These are phyloP conservation scores for Adelges cooleyi DNA, from an alignment of 1,140 invertebrate genomes.

Conservation along the genomic window DNA sequence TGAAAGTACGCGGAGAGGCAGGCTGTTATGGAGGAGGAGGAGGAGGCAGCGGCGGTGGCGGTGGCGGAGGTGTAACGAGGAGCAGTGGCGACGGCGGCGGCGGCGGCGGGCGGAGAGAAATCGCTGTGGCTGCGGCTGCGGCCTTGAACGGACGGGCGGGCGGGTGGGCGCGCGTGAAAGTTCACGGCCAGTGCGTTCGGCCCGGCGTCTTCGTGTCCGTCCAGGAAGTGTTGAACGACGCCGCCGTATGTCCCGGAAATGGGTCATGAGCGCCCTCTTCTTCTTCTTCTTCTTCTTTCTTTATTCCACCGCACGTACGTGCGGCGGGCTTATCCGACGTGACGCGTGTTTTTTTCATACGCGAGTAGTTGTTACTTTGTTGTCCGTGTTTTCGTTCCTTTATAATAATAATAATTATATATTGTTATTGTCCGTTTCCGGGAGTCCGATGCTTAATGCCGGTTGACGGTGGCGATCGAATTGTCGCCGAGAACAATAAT, in stretches of 20 bases:
- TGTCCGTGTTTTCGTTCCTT: neutral
- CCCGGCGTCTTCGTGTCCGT: constrained; percentile 18
- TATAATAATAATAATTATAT: too few species aligned
- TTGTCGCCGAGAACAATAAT: too few species aligned
- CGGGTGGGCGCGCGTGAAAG: constrained; percentile 9
- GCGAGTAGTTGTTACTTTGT: neutral
- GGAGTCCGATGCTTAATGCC: too few species aligned
- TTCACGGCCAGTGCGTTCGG: constrained; percentile 21
- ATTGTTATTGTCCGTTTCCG: too few species aligned
- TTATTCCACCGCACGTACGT: neutral
- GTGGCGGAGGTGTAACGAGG: neutral
- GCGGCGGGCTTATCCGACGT: neutral
- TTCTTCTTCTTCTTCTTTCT: neutral
- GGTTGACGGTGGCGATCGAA: too few species aligned
- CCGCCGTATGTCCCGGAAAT: constrained; percentile 14
- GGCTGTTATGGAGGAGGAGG: too few species aligned
- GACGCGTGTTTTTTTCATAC: too few species aligned
- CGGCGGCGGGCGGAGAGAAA: constrained; percentile 21
- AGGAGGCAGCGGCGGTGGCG: neutral
- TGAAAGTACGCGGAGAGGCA: constrained; percentile 5
- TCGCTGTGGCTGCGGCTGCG: constrained; percentile 12
- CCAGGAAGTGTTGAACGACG: neutral
- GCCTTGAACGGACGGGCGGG: constrained; percentile 18
- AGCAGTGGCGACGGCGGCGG: neutral
- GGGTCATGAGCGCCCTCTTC: constrained; percentile 1